phyloP scores from a whole-genome alignment of 2,888 invertebrate genomes.

The Scaptomyza cyrtandrae region DNA sequence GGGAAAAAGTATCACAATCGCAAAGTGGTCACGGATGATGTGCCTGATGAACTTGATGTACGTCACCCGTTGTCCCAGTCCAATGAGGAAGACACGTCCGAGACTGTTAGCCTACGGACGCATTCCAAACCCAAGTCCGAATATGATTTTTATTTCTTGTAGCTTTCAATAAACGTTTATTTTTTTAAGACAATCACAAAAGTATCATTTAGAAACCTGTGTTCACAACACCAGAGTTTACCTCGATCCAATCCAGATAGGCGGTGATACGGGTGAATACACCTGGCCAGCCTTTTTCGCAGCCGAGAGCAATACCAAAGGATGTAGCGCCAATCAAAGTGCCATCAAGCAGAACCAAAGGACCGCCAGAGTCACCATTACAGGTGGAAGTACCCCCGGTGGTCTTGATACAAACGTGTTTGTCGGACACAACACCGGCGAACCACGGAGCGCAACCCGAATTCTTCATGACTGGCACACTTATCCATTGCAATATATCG shows the following conservation, averaged over 20 bases:
- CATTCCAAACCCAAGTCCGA: constrained; percentile 56
- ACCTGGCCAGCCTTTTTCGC: constrained; percentile 81
- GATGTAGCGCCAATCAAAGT: constrained; percentile 81
- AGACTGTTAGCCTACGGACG: constrained; percentile 38
- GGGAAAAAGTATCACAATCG: constrained; percentile 51
- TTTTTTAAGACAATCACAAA: constrained; percentile 43
- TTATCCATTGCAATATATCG: constrained; percentile 64
- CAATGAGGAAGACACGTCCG: constrained; percentile 42
- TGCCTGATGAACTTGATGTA: constrained; percentile 66
- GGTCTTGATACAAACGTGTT: constrained; percentile 77
- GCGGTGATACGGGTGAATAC: constrained; percentile 81
- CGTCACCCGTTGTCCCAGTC: constrained; percentile 20
- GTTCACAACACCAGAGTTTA: neutral
- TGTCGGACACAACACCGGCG: constrained; percentile 43
- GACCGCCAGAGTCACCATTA: constrained; percentile 83
- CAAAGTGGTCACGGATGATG: constrained; percentile 55
- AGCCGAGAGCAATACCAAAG: constrained; percentile 80
- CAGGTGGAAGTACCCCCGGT: constrained; percentile 77
- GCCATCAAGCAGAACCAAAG: constrained; percentile 70
- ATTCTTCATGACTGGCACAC: constrained; percentile 67
- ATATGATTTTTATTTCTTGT: constrained; percentile 66
- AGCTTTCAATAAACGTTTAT: constrained; percentile 63
- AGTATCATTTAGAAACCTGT: constrained; percentile 13
- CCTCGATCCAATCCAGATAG: constrained; percentile 81
- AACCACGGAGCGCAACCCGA: constrained; percentile 66